Conservation (phyloP, 2,113 vertebrate species). For the Oryzias celebensis region DNA sequence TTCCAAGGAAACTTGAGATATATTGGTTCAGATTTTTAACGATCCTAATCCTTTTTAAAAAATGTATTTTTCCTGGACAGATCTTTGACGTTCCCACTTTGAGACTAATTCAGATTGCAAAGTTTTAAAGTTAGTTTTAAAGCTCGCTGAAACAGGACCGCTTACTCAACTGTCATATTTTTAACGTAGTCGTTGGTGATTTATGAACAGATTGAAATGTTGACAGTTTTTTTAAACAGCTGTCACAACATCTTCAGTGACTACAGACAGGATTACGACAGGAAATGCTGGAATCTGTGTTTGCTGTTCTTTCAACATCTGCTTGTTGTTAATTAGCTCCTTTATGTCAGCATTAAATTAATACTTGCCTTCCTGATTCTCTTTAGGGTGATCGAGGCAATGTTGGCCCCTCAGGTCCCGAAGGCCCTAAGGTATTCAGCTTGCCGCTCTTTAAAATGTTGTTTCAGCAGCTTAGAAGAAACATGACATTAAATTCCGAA, state of each 20-base stretch:
- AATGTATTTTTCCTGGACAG: too few relatives aligned
- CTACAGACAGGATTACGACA: not conserved
- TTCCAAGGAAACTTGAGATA: too few relatives aligned
- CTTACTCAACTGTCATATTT: not conserved
- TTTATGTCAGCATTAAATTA: not conserved
- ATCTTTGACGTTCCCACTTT: too few relatives aligned
- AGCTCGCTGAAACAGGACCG: not conserved
- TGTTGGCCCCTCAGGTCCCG: slow-evolving; percentile 76
- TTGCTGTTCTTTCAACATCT: not conserved
- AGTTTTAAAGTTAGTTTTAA: not conserved
- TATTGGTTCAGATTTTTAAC: too few relatives aligned
- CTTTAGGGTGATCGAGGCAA: slow-evolving; percentile 83
- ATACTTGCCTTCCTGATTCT: slow-evolving; percentile 48
- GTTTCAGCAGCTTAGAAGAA: not conserved
- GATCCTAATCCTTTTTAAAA: too few relatives aligned
- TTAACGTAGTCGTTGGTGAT: too few relatives aligned
- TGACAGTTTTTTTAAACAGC: too few relatives aligned
- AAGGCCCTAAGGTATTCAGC: slow-evolving; percentile 80
- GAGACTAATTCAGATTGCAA: too few relatives aligned
- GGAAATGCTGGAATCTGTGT: not conserved
- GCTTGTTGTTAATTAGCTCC: not conserved
- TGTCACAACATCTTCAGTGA: too few relatives aligned
- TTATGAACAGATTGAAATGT: too few relatives aligned
- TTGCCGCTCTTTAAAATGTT: not conserved
- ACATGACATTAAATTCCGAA: too few relatives aligned